phyloP scores from a whole-genome alignment of 2,113 vertebrate species.

The Sander vitreus region DNA sequence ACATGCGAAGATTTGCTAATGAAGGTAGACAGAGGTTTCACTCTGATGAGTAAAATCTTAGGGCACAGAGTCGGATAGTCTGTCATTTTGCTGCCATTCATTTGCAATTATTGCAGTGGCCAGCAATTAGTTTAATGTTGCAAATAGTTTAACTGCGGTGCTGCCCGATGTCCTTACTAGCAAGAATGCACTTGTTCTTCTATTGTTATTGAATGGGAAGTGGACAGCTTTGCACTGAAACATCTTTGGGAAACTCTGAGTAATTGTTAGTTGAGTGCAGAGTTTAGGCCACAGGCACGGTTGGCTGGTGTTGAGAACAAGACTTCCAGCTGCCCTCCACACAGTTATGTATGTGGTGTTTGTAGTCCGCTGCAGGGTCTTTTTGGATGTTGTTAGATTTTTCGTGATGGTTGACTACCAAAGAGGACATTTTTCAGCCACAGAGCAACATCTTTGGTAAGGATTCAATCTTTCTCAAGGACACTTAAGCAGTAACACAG shows the following conservation, averaged over 20 bases:
- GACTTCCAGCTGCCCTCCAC: slow-evolving; percentile 3
- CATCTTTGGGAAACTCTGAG: slow-evolving; percentile 34
- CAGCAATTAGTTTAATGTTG: slow-evolving; percentile 56
- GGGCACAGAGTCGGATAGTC: slow-evolving; percentile 51
- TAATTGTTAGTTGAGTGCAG: slow-evolving; percentile 29
- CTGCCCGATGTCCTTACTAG: slow-evolving; percentile 29
- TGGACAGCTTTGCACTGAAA: slow-evolving; percentile 19
- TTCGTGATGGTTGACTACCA: slow-evolving; percentile 5
- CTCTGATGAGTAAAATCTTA: slow-evolving; percentile 53
- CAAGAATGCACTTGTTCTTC: slow-evolving; percentile 26
- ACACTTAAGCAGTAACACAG: slow-evolving; percentile 4
- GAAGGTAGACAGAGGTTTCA: slow-evolving; percentile 60
- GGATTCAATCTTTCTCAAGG: slow-evolving; percentile 18
- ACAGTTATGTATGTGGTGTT: slow-evolving; percentile 6
- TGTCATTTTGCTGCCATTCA: slow-evolving; percentile 55
- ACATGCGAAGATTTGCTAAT: slow-evolving; percentile 59
- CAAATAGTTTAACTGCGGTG: slow-evolving; percentile 50
- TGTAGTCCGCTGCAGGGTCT: slow-evolving; percentile 14
- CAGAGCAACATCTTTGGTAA: not conserved
- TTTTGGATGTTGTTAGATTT: slow-evolving; percentile 2
- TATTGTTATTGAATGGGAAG: slow-evolving; percentile 26
- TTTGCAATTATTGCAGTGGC: slow-evolving; percentile 35
- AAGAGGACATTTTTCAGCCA: slow-evolving; percentile 21
- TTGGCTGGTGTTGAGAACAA: slow-evolving; percentile 23
- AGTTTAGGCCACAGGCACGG: slow-evolving; percentile 22